Base-by-base conservation (phyloP, 2,113 vertebrate species). In the Barbus barbus region DNA sequence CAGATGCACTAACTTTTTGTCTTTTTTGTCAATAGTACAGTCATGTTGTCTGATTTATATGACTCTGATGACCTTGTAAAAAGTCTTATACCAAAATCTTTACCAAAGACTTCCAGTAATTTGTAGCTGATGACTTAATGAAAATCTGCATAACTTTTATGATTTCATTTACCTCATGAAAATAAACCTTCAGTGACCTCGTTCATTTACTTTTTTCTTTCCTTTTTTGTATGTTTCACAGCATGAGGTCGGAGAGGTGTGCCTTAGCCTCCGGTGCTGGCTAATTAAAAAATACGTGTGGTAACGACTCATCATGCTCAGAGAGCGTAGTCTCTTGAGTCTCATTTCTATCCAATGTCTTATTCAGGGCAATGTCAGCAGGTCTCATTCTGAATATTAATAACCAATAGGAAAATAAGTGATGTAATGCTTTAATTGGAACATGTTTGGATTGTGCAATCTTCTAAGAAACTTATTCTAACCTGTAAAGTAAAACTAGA, bases 251-350 rank as follows among this genome's bases (percentile, higher is more conserved):
- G 69, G 36, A 78, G 61, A 72, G 33, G 74, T 82, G 74, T 63
- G 74, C 38, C 26, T 56, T 56, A 72, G 36, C 84, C 60, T 67
- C 46, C n/a, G 69, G 71, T 41, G 22, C 73, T 33, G 36, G 31
- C 51, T 86, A 83, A 86, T 86, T 83, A 71, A 77, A 86, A 76
- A 84, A 44, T 75, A 46, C 4, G 41, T 80, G 71, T 48, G 75
- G 31, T 78, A 82, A 82, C 71, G 73, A 82, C 26, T 82, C 60
- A 78, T 86, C 41, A 82, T 61, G 22, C 33, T 20, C 46, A 24
- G 13, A 71, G 61, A 76, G 75, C 18, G 13, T n/a, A 79, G 65
- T 85, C 51, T 69, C 81, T 0, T 20, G 61, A 86, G 81, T 72
- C 72, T 83, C 61, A 78, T 78, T 76, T 78, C 73, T 20, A 63